These are phyloP conservation scores for Morbakka virulenta DNA, from an alignment of 30 jellyfish, hydroid and myxozoan genomes.

Conservation along the genomic window DNA sequence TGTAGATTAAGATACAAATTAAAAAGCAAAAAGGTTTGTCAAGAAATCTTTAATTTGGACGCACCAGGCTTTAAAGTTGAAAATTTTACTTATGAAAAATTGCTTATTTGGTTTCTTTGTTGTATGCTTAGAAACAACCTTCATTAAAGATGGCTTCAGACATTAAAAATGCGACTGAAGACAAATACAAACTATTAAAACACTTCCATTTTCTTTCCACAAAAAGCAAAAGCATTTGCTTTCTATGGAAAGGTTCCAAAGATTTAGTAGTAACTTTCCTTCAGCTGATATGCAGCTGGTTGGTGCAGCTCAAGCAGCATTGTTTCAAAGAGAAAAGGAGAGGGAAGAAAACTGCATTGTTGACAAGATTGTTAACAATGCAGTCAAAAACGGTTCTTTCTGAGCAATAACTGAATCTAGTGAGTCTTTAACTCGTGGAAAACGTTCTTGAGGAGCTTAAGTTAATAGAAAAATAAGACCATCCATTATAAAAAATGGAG, in stretches of 20 bases:
- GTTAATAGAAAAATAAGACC: slow-evolving; percentile 28
- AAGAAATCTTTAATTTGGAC: too few species aligned
- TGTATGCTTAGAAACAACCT: slow-evolving; percentile 21
- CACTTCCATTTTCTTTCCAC: too few species aligned
- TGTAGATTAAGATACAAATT: too few species aligned
- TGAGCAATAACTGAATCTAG: slow-evolving; percentile 21
- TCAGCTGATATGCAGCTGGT: slow-evolving; percentile 31
- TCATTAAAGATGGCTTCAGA: slow-evolving; percentile 4
- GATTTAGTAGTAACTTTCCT: background rate
- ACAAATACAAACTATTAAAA: slow-evolving; percentile 3
- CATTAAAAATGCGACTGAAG: slow-evolving; percentile 29
- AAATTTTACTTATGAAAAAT: too few species aligned
- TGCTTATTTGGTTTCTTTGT: background rate
- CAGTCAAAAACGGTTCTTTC: slow-evolving; percentile 46
- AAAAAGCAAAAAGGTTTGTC: too few species aligned
- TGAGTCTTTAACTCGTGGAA: slow-evolving; percentile 10
- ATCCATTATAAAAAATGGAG: slow-evolving; percentile 36
- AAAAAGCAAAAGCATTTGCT: slow-evolving; percentile 15
- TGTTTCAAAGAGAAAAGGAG: slow-evolving; percentile 2
- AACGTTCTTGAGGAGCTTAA: slow-evolving; percentile 43
- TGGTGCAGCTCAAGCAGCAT: slow-evolving; percentile 51
- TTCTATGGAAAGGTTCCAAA: slow-evolving; percentile 23
- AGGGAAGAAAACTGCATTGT: slow-evolving; percentile 24
- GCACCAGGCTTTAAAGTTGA: too few species aligned
- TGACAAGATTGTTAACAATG: too few species aligned